phyloP scores from a whole-genome alignment of 2,888 invertebrate species.

The Eustalomyia histrio region DNA sequence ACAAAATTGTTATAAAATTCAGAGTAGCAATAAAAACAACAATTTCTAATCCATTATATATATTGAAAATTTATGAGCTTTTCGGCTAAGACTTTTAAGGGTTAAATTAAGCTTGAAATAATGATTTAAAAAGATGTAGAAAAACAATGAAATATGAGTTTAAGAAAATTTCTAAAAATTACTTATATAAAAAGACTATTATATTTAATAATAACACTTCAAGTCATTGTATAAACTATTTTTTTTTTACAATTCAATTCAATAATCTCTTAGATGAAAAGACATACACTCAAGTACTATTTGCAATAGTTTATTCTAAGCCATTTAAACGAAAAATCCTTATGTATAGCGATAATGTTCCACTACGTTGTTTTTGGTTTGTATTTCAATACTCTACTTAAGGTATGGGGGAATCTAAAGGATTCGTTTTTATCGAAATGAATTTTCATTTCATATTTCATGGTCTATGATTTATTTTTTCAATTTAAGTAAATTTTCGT shows the following conservation, averaged over 20 bases:
- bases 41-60: slow-evolving; percentile 21
- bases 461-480: no score
- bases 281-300: neutral
- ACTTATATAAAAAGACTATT: neutral
- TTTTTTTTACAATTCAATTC: slow-evolving; percentile 11
- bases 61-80: slow-evolving; percentile 22
- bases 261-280: slow-evolving; percentile 13
- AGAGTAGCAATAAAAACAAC: neutral
- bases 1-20: neutral
- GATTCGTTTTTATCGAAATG: no score
- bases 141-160: neutral
- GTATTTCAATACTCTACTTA: neutral
- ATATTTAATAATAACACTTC: slow-evolving; percentile 7
- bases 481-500: no score
- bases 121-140: neutral
- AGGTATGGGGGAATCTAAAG: neutral
- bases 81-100: neutral
- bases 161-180: neutral
- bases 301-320: slow-evolving; percentile 17
- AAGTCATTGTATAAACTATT: neutral
- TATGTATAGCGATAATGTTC: neutral
- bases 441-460: no score
- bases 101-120: slow-evolving; percentile 25
- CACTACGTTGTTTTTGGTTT: neutral
- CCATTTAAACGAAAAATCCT: slow-evolving; percentile 27